Evolutionary conservation across 2,797 vertebrate species (phyloP).

Genomic region (Sebastes vulpes): DNA sequence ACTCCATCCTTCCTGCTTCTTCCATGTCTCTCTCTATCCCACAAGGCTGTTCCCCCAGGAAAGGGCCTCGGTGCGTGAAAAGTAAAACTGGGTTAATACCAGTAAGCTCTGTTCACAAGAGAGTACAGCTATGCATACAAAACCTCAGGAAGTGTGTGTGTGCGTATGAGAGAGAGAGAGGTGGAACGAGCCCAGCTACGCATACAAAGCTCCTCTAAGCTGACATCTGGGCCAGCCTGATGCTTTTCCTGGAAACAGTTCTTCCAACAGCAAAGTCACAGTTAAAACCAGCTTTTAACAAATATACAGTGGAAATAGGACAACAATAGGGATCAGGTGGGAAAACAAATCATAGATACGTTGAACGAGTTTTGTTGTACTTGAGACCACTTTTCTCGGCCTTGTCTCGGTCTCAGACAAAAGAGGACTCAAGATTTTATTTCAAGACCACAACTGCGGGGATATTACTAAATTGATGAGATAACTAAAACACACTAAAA

Average conservation of each 20-base stretch:
- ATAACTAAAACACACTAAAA: too few species aligned
- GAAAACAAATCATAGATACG: conserved; percentile 30
- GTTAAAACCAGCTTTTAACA: conserved; percentile 61
- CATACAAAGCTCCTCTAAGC: conserved; percentile 81
- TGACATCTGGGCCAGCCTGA: conserved; percentile 80
- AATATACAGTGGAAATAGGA: conserved; percentile 58
- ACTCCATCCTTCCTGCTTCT: conserved; percentile 50
- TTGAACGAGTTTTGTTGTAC: neutral
- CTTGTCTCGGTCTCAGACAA: neutral
- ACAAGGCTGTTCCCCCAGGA: conserved; percentile 64
- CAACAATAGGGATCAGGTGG: conserved; percentile 36
- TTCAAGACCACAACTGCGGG: neutral
- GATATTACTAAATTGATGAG: neutral
- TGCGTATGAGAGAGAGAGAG: conserved; percentile 34
- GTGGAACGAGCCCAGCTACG: conserved; percentile 67
- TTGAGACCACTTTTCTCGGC: neutral
- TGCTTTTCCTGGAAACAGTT: conserved; percentile 78
- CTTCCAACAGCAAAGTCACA: conserved; percentile 68
- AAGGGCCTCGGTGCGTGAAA: conserved; percentile 73
- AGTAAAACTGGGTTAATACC: conserved; percentile 87
- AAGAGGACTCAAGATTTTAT: neutral
- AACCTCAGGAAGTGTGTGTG: conserved; percentile 70
- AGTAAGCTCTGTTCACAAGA: conserved; percentile 84
- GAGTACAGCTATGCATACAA: conserved; percentile 82
- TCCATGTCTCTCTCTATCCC: conserved; percentile 60